These are phyloP conservation scores for Pocillopora damicornis DNA, from an alignment of 64 coral and sea anemone species.

Conservation along the genomic window DNA sequence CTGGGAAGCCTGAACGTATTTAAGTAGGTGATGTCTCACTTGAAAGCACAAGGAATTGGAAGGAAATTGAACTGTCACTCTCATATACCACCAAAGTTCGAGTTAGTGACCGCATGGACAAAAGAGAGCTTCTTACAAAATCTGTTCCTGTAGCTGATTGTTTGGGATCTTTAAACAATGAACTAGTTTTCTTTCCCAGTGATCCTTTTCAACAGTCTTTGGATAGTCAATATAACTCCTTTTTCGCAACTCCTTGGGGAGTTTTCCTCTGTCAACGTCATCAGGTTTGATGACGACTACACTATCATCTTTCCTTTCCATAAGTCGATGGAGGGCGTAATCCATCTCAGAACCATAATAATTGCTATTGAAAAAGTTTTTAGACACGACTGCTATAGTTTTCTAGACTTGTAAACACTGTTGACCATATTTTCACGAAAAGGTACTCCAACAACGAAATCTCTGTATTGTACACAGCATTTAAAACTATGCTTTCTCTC, in stretches of 20 bases:
- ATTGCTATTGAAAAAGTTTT: conserved; percentile 6
- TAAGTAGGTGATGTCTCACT: no score
- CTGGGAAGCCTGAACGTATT: no score
- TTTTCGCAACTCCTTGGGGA: conserved; percentile 2
- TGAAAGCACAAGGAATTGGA: no score
- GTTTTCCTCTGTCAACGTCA: not conserved
- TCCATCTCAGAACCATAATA: conserved; percentile 6
- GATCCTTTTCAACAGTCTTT: not conserved
- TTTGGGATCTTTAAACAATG: not conserved
- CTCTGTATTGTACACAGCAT: not conserved
- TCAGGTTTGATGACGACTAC: not conserved
- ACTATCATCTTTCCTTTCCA: not conserved
- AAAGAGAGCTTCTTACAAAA: no score
- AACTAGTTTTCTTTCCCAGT: not conserved
- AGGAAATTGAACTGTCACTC: no score
- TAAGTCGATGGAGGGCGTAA: not conserved
- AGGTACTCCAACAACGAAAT: conserved; percentile 13
- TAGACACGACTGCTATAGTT: conserved; percentile 4
- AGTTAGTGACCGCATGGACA: no score
- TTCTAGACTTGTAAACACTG: conserved; percentile 16
- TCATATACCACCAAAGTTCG: no score
- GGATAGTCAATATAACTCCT: not conserved
- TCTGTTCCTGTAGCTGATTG: no score
- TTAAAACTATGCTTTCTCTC: not conserved
- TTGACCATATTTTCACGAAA: conserved; percentile 10